A percentile compares a stretch with the other conserved stretches of the same genome.
Evolutionary conservation across 2,113 vertebrate genomes (phyloP).

Genomic region (Nothoprocta perdicaria): DNA sequence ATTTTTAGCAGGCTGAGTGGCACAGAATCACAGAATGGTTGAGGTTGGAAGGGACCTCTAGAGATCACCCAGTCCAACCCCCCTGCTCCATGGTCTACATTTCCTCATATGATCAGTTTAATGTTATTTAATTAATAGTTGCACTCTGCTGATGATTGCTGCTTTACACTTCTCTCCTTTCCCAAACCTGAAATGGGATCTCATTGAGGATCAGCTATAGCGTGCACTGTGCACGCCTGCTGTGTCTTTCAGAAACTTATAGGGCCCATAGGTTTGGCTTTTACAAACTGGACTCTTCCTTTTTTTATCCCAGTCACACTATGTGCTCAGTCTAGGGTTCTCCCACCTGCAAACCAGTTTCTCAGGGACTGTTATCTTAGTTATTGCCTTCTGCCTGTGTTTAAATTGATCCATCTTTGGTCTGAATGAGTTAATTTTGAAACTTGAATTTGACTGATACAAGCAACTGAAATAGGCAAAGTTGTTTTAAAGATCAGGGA

Average conservation of each 20-base stretch:
- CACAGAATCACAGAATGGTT: too few relatives aligned
- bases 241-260: rapidly evolving
- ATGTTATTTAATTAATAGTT: slow-evolving; percentile 12
- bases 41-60: too few relatives aligned
- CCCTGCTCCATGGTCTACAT: not conserved
- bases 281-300: not conserved
- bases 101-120: not conserved
- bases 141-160: not conserved
- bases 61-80: too few relatives aligned
- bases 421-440: not conserved
- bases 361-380: not conserved
- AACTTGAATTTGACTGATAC: not conserved
- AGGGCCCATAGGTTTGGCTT: not conserved
- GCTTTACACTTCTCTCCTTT: not conserved
- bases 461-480: not conserved
- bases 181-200: not conserved
- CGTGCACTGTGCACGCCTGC: not conserved
- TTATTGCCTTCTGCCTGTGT: not conserved
- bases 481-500: not conserved
- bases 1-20: not conserved
- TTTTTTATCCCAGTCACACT: not conserved
- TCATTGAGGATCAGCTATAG: not conserved
- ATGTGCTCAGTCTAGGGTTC: not conserved
- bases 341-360: not conserved
- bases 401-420: not conserved